These are phyloP conservation scores for Toxotes jaculatrix DNA, from an alignment of 2,113 vertebrate genomes.

Conservation along the genomic window DNA sequence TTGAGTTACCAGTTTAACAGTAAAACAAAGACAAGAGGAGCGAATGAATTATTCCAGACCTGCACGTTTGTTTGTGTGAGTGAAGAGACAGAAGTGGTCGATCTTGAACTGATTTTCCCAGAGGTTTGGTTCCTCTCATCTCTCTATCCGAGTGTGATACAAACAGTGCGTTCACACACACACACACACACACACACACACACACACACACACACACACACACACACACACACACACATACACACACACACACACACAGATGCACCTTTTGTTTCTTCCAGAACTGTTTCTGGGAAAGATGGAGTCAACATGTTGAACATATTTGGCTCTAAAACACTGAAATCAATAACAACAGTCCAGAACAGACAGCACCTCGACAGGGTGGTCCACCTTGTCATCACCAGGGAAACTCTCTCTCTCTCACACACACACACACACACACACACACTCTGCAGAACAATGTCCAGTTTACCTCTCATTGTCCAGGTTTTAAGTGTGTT, in stretches of 20 bases:
- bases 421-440: constrained; percentile 21
- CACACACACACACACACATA: background rate
- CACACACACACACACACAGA: constrained; percentile 4
- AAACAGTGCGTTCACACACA: background rate
- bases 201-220: too few species aligned
- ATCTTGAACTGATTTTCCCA: constrained; percentile 39
- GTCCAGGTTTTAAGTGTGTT: constrained; percentile 57
- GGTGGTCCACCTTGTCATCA: constrained; percentile 55
- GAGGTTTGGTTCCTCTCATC: constrained; percentile 24
- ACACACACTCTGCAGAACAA: background rate
- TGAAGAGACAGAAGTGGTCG: background rate
- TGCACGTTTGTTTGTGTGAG: background rate
- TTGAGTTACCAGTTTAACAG: background rate
- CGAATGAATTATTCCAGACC: too few species aligned
- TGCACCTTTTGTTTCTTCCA: constrained; percentile 7
- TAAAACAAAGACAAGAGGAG: too few species aligned
- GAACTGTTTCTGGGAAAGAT: constrained; percentile 48
- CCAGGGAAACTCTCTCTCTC: background rate
- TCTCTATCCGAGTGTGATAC: constrained; percentile 25
- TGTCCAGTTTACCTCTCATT: constrained; percentile 19
- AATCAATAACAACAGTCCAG: constrained; percentile 32
- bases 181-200: background rate
- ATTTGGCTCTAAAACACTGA: constrained; percentile 3
- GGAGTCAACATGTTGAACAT: constrained; percentile 1
- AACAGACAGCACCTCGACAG: background rate